Conservation (phyloP, 2,888 invertebrate genomes). For the Pterobdella sp. region DNA sequence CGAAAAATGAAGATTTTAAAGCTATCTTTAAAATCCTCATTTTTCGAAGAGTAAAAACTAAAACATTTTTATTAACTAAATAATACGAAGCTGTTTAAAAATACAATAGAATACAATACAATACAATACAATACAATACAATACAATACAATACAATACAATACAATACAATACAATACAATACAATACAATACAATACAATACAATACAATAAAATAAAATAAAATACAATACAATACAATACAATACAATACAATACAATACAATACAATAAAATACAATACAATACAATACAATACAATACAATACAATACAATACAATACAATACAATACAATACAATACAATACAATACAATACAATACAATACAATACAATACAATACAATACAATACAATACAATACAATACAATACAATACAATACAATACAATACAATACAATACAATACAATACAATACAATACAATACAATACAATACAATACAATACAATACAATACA, state of each 20-base stretch:
- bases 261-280: not conserved
- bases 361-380: not conserved
- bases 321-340: constrained; percentile 1
- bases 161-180: not conserved
- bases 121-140: not conserved
- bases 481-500: not conserved
- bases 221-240: not conserved
- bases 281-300: constrained; percentile 1
- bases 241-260: not conserved
- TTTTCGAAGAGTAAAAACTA: too few relatives aligned
- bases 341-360: not conserved
- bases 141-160: not conserved
- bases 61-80: too few relatives aligned
- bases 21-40: too few relatives aligned
- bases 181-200: constrained; percentile 1
- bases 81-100: not conserved
- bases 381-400: constrained; percentile 1
- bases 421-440: not conserved
- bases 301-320: constrained; percentile 3
- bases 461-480: not conserved
- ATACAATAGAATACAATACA: not conserved
- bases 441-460: not conserved
- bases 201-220: not conserved
- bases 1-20: too few relatives aligned
- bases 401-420: constrained; percentile 1